Evolutionary conservation across 2,113 vertebrate genomes (phyloP), one percentile per base, ranked within the genome.

Genomic region (Campylomormyrus numenius): DNA sequence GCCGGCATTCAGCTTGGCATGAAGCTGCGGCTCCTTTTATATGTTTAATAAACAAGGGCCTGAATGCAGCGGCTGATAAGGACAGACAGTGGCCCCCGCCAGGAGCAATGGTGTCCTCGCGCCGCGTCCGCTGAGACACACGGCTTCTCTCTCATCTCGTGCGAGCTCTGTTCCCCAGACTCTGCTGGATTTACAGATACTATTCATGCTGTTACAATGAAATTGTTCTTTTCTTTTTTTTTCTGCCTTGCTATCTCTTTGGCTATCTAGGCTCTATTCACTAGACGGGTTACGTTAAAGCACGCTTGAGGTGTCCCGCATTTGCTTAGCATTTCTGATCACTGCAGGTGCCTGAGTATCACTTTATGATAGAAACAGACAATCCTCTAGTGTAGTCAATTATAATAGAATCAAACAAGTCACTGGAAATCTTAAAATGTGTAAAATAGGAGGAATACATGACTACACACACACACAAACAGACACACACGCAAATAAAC

Each of bases 1-100:
- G 80, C 35, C 31, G 70, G 70, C 66, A 80, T 89, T 53, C 70
- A 39, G 46, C 70, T 39, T 31, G 46, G 70, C 48, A 31, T 35
- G 88, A 27, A n/a, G 70, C 50, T 27, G 48, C 27, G 31, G 70
- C 42, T 31, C 70, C 88, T 89, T 85, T 85, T 89, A 39, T 89
- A 52, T 58, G 53, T 89, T 89, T 62, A 85, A 85, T 85, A 46
- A 84, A 31, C 39, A 89, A 21, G 53, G 39, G 52, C 80, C 13
- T 58, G 77, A 46, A 89, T 84, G 50, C 80, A 62, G 19, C 15
- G 10, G 39, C 24, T n/a, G 52, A 48, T 62, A 85, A 31, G 1
- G 24, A 52, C 39, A 84, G 80, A 62, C 89, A 21, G 31, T 15
- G 15, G 49, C 74, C 17, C 48, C 27, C 66, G 19, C 27, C 13